A percentile compares a stretch with the other conserved stretches of the same genome.
phyloP scores from a whole-genome alignment of 1,140 invertebrate species.

The Meloidogyne hapla region DNA sequence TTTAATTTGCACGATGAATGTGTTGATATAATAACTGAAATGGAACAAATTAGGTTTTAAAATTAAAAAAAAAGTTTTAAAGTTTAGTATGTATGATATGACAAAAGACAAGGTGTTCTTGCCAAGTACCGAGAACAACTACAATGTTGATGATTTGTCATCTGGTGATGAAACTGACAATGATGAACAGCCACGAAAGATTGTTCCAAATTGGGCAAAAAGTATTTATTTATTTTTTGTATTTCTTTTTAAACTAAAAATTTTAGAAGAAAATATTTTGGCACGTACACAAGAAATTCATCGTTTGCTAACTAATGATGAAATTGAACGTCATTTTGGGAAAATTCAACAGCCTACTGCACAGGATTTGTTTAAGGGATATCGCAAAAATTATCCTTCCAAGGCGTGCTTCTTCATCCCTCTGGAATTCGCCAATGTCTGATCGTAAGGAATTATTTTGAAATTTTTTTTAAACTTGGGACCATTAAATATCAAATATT shows the following conservation, averaged over 20 bases:
- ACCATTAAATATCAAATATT: background rate
- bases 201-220: constrained; percentile 36
- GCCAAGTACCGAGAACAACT: constrained; percentile 59
- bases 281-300: constrained; percentile 8
- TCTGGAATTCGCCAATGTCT: constrained; percentile 35
- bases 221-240: constrained; percentile 32
- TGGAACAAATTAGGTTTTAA: background rate
- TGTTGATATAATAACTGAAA: background rate
- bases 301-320: constrained; percentile 15
- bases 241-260: constrained; percentile 9
- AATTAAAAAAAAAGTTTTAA: background rate
- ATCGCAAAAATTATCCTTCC: constrained; percentile 30
- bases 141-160: constrained; percentile 66
- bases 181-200: constrained; percentile 67
- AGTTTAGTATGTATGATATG: constrained; percentile 44
- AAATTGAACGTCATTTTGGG: constrained; percentile 32
- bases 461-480: background rate
- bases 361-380: constrained; percentile 30
- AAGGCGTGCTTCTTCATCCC: constrained; percentile 25
- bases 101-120: constrained; percentile 46
- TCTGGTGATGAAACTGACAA: constrained; percentile 69
- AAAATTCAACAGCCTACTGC: constrained; percentile 28
- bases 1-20: background rate
- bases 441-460: constrained; percentile 5
- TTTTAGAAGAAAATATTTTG: constrained; percentile 33